phyloP scores from a whole-genome alignment of 2,888 invertebrate genomes.

The Noctua janthe region DNA sequence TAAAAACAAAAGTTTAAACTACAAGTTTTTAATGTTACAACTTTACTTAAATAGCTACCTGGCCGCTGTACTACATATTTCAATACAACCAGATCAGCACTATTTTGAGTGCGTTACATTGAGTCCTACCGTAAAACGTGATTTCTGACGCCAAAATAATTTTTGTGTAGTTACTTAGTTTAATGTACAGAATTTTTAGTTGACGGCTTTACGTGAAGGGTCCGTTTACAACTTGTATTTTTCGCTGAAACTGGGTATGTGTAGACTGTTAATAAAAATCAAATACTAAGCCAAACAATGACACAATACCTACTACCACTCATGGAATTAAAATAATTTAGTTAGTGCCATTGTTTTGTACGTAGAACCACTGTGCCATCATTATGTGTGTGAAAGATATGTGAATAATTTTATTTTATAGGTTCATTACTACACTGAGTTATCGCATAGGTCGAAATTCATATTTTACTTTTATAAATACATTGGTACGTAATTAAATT shows the following conservation, averaged over 20 bases:
- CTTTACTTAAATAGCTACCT: neutral
- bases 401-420: neutral
- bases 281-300: constrained; percentile 20
- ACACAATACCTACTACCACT: neutral
- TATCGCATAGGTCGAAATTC: neutral
- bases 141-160: neutral
- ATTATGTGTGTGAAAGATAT: neutral
- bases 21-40: neutral
- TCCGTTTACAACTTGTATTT: neutral
- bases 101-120: neutral
- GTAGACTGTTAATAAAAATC: neutral
- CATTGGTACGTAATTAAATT: neutral
- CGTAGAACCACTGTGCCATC: neutral
- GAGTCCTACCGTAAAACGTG: neutral
- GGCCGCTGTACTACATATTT: neutral
- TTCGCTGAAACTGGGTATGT: neutral
- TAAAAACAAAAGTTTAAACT: too few relatives aligned
- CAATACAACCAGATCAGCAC: neutral
- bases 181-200: neutral
- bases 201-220: neutral
- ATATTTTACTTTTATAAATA: neutral
- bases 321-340: constrained; percentile 25
- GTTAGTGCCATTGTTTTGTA: constrained; percentile 24
- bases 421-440: neutral
- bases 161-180: neutral